phyloP scores from a whole-genome alignment of 2,797 vertebrate genomes.

The Ispidina picta region DNA sequence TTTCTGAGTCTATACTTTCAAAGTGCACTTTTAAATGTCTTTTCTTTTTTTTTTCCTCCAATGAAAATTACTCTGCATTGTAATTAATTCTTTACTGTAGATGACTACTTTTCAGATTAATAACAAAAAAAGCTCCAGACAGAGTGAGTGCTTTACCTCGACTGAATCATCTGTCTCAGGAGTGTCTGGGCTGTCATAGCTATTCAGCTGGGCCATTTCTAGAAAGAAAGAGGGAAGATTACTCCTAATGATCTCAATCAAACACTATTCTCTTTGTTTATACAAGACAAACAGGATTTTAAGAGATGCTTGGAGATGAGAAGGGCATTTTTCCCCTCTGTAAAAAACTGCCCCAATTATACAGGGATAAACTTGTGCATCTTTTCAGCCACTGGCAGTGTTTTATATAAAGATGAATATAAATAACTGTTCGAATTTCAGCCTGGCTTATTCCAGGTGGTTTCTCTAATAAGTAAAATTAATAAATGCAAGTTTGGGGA shows the following conservation, averaged over 20 bases:
- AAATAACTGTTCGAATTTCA: conserved; percentile 37
- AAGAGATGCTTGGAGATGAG: neutral
- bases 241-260: conserved; percentile 64
- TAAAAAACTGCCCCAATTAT: conserved; percentile 39
- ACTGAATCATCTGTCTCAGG: conserved; percentile 92
- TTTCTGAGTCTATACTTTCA: neutral
- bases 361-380: conserved; percentile 39
- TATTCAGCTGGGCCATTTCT: conserved; percentile 98
- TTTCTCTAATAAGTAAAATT: conserved; percentile 17
- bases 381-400: neutral
- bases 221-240: conserved; percentile 65
- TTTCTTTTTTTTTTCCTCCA: neutral
- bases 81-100: conserved; percentile 52
- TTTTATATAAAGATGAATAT: neutral
- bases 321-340: neutral
- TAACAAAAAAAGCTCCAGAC: neutral
- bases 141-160: conserved; percentile 83
- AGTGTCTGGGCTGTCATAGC: conserved; percentile 93
- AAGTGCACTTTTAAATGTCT: conserved; percentile 31
- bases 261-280: conserved; percentile 60
- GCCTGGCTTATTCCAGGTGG: neutral
- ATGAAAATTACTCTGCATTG: conserved; percentile 48
- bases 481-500: neutral
- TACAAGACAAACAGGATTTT: conserved; percentile 37
- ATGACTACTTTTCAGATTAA: conserved; percentile 12